Evolutionary conservation across 2,888 invertebrate genomes (phyloP), one percentile per base, ranked within the genome.

Genomic region (Apamea crenata): DNA sequence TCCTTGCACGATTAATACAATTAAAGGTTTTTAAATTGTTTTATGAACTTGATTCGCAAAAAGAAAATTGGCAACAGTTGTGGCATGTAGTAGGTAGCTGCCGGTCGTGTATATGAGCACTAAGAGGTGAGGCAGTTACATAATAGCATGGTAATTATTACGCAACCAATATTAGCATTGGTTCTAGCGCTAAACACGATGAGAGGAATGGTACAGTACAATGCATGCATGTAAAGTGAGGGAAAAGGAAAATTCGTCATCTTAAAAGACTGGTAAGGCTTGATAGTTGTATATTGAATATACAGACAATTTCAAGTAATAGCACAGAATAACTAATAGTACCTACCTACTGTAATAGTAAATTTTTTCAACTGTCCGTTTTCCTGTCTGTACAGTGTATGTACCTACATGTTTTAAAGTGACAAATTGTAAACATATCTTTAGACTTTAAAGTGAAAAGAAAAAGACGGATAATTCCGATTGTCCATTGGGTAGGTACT

Each of bases 141-240:
- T 86, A 89, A 89, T 83, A 81, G 77, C 80, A 82, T 81, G 82
- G 84, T 85, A 78, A 87, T 89, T 81, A 86, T 89, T 89, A 83
- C 83, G 78, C 83, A 91, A 90, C 78, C 67, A 84, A 80, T 50
- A 50, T 44, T 8, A 74, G 83, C 86, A 86, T 84, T 86, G 74
- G 83, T 90, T 74, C 8, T 25, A 79, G 21, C 74, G 85, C 83
- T 90, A 90, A 90, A 84, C 77, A 70, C 59, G 81, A 77, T 75
- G 73, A 87, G 86, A 84, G 79, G 86, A 83, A 87, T 82, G 71
- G 79, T 77, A 81, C 83, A 87, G 78, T 83, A 80, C 74, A 68
- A 69, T 40, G 50, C 32, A 50, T 44, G 44, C 50, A 25, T 32
- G 29, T 40, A 36, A n/a, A 50, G 16, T 12, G 16, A 32, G 7